Percentiles rank a stretch among this genome's conserved stretches.
These are phyloP conservation scores for Kradibia gibbosae DNA, from an alignment of 1,140 invertebrate species.

Conservation along the genomic window DNA sequence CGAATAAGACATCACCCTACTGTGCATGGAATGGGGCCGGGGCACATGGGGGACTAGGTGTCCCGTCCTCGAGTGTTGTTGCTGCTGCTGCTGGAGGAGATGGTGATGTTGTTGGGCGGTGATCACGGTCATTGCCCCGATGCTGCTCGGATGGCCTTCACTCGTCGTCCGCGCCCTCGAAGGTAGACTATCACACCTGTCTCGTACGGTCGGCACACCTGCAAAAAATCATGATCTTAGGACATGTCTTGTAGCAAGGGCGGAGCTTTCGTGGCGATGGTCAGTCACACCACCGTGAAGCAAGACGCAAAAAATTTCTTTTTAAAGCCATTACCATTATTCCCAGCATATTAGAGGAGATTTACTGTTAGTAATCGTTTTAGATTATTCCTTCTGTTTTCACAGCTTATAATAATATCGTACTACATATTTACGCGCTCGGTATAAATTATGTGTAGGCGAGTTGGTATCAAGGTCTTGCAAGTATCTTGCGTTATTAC, in stretches of 20 bases:
- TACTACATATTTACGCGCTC: conserved; percentile 16
- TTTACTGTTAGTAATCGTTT: conserved; percentile 20
- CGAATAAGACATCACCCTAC: conserved; percentile 75
- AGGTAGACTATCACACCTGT: conserved; percentile 86
- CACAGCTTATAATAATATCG: background rate
- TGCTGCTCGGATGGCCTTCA: conserved; percentile 75
- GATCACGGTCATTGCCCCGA: conserved; percentile 60
- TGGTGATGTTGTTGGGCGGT: conserved; percentile 56
- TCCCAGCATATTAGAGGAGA: conserved; percentile 58
- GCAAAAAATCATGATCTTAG: conserved; percentile 47
- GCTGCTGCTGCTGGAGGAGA: conserved; percentile 57
- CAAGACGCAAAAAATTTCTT: conserved; percentile 38
- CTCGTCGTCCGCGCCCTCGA: conserved; percentile 72
- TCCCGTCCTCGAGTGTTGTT: conserved; percentile 62
- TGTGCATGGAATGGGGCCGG: conserved; percentile 76
- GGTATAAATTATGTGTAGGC: conserved; percentile 11
- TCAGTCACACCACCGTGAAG: conserved; percentile 24
- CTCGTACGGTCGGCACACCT: conserved; percentile 73
- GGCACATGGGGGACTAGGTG: conserved; percentile 66
- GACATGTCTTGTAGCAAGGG: background rate
- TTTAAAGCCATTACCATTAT: conserved; percentile 61
- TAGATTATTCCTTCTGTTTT: background rate
- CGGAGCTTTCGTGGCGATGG: background rate
- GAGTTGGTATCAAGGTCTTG: background rate
- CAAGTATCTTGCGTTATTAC: conserved; percentile 1